Evolutionary conservation across 2,113 vertebrate genomes (phyloP), one percentile per base, ranked within the genome.

Genomic region (Tinamus guttatus): DNA sequence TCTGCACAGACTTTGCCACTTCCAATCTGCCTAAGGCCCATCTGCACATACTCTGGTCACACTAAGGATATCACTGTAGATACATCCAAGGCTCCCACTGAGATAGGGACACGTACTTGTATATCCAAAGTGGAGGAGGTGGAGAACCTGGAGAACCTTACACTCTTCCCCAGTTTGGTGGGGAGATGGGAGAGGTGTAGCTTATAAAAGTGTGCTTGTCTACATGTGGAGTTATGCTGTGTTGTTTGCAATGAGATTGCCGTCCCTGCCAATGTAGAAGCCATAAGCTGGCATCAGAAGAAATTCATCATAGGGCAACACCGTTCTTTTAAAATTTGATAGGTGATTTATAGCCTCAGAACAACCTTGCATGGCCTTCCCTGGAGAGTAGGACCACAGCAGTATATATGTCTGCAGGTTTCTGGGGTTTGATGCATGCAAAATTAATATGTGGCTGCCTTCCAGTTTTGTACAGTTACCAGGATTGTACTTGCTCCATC

Each of bases 191-290:
- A 38, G 25, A 63, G 19, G 30, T 21, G 32, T 38, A 28, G 36
- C 47, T 43, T 45, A 45, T 62, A 13, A 43, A 45, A 51, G 15
- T 16, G 9, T 43, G 5, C 27, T 51, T 22, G 62, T 54, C n/a
- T 1, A 0, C 70, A 0, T 64, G 5, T 38, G 34, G 4, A 28
- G 9, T 34, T 14, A 49, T 52, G 47, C 25, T 71, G 17, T 71
- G 47, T 18, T 71, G 68, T 52, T 51, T 28, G 6, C 27, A 36
- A 70, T 51, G 45, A 25, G 22, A 36, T 51, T 70, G n/a, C 25
- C 14, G n/a, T 38, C 47, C 27, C 47, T 52, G n/a, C 47, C 25
- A 28, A 36, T 52, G 14, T 38, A 52, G 47, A 28, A 38, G 47
- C 28, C 68, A 28, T 70, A 52, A 71, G 36, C 25, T 52, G 49